Base-by-base conservation (phyloP, 2,797 vertebrate species). In the Argyrosomus regius region DNA sequence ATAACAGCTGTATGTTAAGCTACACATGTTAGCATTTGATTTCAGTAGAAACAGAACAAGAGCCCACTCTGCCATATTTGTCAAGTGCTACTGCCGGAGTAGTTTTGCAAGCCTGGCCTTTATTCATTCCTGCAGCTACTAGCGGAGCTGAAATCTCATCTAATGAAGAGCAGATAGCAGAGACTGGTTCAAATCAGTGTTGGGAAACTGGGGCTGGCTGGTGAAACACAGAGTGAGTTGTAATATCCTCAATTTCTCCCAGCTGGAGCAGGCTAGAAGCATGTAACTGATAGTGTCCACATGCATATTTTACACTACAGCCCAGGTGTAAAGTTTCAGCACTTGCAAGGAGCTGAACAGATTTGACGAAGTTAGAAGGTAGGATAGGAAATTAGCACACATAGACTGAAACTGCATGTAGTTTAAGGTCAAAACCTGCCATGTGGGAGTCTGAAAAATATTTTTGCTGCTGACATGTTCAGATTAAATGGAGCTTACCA, bases 291-390 rank as follows among this genome's bases (percentile, higher is more conserved):
- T 94, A 93, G 88, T 88, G 91, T 83, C 88, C 81, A 13, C 91
- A 93, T 94, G 92, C 90, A 94, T 94, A 94, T 94, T 94, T 94
- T 92, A 94, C 88, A 87, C 83, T 46, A 80, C 75, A 76, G 87
- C 59, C 75, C 89, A 91, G 90, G 90, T 93, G 89, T 92, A 91
- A 66, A n/a, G 83, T 93, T 92, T 89, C 93, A 91, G 78, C 77
- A 84, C 90, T 91, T 82, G 76, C 65, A 86, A 88, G 80, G 80
- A 86, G 81, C 82, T 90, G 88, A 93, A 92, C 88, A 92, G 92
- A 94, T 93, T 93, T 94, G 69, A 89, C 73, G 68, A 87, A 87
- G 72, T 76, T 67, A 59, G 49, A 82, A 61, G 61, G 64, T 35
- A 46, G 26, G 22, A 78, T 8, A 59, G 63, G 26, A 77, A 75